Conservation (phyloP, 2,888 invertebrate genomes). For the Meteorus colon region DNA sequence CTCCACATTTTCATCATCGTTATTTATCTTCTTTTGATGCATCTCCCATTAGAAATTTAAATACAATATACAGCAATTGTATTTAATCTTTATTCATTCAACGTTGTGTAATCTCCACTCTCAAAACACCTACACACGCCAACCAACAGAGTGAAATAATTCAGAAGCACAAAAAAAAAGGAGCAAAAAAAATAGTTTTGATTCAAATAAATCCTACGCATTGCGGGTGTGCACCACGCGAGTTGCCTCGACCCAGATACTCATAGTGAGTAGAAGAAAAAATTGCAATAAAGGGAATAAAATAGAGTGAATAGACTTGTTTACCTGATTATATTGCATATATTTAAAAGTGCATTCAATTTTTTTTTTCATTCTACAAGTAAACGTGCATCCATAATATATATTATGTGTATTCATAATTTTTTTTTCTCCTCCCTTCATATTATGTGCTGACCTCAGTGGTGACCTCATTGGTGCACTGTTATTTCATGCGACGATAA, state of each 20-base stretch:
- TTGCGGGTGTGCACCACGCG: constrained; percentile 5
- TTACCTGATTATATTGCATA: not conserved
- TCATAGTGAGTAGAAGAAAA: not conserved
- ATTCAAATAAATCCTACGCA: constrained; percentile 29
- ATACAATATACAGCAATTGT: not conserved
- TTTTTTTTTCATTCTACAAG: not conserved
- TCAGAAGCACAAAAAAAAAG: not conserved
- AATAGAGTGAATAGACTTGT: not conserved
- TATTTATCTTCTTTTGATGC: not conserved
- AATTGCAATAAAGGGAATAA: not conserved
- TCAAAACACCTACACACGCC: no score
- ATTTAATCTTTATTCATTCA: constrained; percentile 1
- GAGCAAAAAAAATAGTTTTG: not conserved
- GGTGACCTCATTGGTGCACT: constrained; percentile 27
- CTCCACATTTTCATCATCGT: not conserved
- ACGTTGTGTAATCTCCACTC: no score
- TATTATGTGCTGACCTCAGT: constrained; percentile 19
- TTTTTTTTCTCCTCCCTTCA: not conserved
- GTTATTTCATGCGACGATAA: constrained; percentile 28
- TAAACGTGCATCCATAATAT: not conserved
- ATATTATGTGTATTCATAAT: not conserved
- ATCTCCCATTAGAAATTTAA: not conserved
- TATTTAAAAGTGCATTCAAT: constrained; percentile 15
- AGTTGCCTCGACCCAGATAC: constrained; percentile 30
- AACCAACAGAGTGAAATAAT: no score